Evolutionary conservation across 2,888 invertebrate species (phyloP), one percentile per base, ranked within the genome.

Genomic region (Sinhomidia bicolor): DNA sequence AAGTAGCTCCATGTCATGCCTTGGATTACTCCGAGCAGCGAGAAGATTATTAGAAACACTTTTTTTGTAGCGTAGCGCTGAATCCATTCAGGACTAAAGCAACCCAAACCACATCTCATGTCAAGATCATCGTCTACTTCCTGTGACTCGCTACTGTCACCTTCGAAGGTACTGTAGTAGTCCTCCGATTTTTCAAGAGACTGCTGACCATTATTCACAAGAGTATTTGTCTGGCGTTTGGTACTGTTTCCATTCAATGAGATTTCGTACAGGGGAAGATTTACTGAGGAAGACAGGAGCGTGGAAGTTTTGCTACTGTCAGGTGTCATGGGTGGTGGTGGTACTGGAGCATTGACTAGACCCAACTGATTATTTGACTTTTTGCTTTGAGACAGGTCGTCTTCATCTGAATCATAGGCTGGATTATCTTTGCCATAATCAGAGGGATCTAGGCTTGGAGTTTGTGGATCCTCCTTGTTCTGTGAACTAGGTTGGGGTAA

Each of bases 1-100:
- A 96, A 96, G 93, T 96, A 96, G 5, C 17, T 95, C 92, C 95
- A 96, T 88, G 95, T 95, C 91, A 96, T 96, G 23, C 95, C 95
- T 92, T 95, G 95, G 84, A 96, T 94, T 92, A 96, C 95, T 2
- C 96, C 96, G 6, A 96, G 94, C 54, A 96, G 93, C 47, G 96
- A 96, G 91, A 96, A 96, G 0, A 96, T 94, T 90, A 95, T 93
- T 3, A 96, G 95, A 92, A 95, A 95, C 12, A 94, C 94, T 92
- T 95, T 95, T 92, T 95, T 95, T 91, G 95, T 95, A 20, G 95
- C 95, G 92, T 95, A 93, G 93, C 14, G 41, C 62, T 91, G 91
- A 23, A 90, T 82, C 88, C 88, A 89, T 6, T 84, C 79, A 14
- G 91, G 89, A 57, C 87, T 87, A 62, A 88, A 89, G 32, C 89